Conservation (phyloP, 2,797 vertebrate species). For the Capromys pilorides region DNA sequence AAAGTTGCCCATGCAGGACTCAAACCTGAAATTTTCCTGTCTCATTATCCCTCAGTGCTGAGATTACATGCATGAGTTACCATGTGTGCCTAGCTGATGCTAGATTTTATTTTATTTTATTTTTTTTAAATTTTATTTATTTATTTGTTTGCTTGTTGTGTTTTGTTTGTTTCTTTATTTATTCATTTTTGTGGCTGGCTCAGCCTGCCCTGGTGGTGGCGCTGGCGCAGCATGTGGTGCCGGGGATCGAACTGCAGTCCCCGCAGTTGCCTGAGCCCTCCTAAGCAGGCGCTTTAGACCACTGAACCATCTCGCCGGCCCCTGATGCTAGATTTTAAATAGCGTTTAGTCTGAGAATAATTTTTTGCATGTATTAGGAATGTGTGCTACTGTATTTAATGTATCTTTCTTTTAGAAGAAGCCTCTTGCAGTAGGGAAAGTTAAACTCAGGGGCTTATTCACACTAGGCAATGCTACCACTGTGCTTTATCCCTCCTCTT, state of each 20-base stretch:
- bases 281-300: too few relatives aligned
- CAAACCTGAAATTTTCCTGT: background rate
- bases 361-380: background rate
- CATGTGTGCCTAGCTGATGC: background rate
- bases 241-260: too few relatives aligned
- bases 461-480: background rate
- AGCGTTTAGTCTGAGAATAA: background rate
- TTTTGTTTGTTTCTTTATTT: too few relatives aligned
- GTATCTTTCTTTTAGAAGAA: background rate
- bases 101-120: too few relatives aligned
- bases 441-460: background rate
- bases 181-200: too few relatives aligned
- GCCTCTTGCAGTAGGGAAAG: background rate
- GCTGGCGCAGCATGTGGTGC: too few relatives aligned
- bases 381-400: background rate
- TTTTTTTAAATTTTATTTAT: too few relatives aligned
- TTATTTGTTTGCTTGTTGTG: too few relatives aligned
- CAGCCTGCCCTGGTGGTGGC: too few relatives aligned
- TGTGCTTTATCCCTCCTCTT: background rate
- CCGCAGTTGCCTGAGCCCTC: too few relatives aligned
- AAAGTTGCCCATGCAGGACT: background rate
- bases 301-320: too few relatives aligned
- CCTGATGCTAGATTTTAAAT: background rate
- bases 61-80: background rate
- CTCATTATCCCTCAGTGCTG: background rate